phyloP scores from a whole-genome alignment of 1,140 invertebrate species.

The Drosophila teissieri region DNA sequence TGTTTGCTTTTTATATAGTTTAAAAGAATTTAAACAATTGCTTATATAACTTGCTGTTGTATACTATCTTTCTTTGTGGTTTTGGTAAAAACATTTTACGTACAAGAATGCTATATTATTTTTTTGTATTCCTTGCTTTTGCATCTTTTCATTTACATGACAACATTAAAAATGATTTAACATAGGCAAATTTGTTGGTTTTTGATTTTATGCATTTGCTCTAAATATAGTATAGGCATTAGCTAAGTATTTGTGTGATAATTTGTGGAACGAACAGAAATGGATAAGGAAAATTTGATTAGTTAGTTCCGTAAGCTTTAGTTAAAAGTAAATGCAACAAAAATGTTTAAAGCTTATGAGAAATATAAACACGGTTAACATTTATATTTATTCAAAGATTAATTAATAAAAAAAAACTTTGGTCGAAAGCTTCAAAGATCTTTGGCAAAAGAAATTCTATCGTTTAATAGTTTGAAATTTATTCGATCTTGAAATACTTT shows the following conservation, averaged over 20 bases:
- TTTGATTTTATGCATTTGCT: slow-evolving; percentile 76
- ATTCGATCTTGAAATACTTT: slow-evolving; percentile 50
- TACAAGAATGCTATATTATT: slow-evolving; percentile 64
- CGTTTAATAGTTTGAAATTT: slow-evolving; percentile 27
- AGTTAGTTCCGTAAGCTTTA: slow-evolving; percentile 39
- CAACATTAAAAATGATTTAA: slow-evolving; percentile 69
- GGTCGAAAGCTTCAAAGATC: slow-evolving; percentile 49
- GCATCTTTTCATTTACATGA: slow-evolving; percentile 50
- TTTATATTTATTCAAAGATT: slow-evolving; percentile 40
- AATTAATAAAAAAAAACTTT: slow-evolving; percentile 34
- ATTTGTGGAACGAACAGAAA: slow-evolving; percentile 57
- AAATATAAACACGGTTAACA: slow-evolving; percentile 32
- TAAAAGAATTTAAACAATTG: slow-evolving; percentile 78
- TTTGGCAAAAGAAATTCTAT: slow-evolving; percentile 46
- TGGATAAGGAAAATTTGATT: slow-evolving; percentile 57
- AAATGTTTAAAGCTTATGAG: slow-evolving; percentile 56
- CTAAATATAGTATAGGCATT: slow-evolving; percentile 73
- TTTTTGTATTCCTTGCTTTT: slow-evolving; percentile 25
- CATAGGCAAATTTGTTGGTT: slow-evolving; percentile 42
- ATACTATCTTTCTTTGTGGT: slow-evolving; percentile 45
- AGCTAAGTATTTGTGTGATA: slow-evolving; percentile 75
- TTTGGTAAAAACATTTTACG: slow-evolving; percentile 68
- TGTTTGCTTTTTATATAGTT: slow-evolving; percentile 50
- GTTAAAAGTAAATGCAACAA: slow-evolving; percentile 68
- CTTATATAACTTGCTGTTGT: slow-evolving; percentile 60